Evolutionary conservation across 2,797 vertebrate species (phyloP).

Genomic region (Rhinichthys osculus): DNA sequence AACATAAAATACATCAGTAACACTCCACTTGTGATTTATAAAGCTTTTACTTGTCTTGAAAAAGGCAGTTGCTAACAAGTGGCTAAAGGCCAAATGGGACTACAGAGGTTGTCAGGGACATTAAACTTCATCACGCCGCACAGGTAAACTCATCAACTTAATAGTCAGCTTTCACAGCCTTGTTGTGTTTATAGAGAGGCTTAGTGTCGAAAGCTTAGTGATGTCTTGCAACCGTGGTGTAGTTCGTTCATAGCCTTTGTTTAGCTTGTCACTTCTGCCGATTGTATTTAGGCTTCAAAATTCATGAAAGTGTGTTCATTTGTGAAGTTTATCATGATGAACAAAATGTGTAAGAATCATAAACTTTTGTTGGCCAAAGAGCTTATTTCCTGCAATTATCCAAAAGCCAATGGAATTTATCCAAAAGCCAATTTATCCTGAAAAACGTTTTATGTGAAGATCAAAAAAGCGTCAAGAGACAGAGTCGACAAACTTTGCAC

Average conservation of each 20-base stretch:
- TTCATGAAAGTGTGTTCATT: neutral
- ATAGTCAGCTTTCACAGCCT: too few species aligned
- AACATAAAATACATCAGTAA: too few species aligned
- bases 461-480: neutral
- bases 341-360: neutral
- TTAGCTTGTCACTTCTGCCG: neutral
- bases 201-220: neutral
- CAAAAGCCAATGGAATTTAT: neutral
- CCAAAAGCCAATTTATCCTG: neutral
- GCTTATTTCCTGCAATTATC: neutral
- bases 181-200: too few species aligned
- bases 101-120: too few species aligned
- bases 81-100: too few species aligned
- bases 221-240: neutral
- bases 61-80: too few species aligned
- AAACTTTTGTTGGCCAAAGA: neutral
- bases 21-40: too few species aligned
- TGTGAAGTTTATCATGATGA: neutral
- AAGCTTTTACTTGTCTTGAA: too few species aligned
- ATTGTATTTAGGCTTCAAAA: neutral
- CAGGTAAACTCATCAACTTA: too few species aligned
- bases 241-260: neutral
- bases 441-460: neutral
- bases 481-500: neutral
- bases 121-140: too few species aligned